A percentile compares a stretch with the other conserved stretches of the same genome.
Evolutionary conservation across 2,797 vertebrate genomes (phyloP).

Genomic region (Spinus olivaceus): DNA sequence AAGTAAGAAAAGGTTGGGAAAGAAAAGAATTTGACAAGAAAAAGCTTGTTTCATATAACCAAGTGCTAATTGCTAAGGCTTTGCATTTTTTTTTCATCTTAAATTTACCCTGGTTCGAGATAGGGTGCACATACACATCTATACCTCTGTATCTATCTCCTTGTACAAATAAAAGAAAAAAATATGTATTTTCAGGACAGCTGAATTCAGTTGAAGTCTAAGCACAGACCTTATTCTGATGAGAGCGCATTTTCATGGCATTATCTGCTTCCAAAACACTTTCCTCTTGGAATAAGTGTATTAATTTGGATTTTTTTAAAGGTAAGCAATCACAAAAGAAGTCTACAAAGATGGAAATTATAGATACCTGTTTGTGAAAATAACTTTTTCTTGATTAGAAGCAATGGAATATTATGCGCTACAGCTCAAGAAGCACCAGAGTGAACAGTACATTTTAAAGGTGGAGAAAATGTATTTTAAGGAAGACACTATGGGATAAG

Average conservation of each 20-base stretch:
- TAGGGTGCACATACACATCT: background rate
- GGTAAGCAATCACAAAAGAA: background rate
- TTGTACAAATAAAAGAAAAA: background rate
- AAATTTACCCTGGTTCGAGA: background rate
- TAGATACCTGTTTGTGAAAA: background rate
- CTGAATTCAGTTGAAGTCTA: background rate
- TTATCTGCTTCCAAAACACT: background rate
- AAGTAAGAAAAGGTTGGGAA: constrained; percentile 17
- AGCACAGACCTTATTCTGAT: background rate
- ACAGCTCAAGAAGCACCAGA: background rate
- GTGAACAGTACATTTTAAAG: background rate
- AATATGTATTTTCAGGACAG: background rate
- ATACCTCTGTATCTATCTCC: background rate
- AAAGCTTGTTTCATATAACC: background rate
- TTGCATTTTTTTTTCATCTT: background rate
- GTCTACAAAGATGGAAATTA: background rate
- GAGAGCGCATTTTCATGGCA: background rate
- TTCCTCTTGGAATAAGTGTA: background rate
- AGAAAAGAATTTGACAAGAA: constrained; percentile 1
- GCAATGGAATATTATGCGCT: background rate
- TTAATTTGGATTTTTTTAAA: background rate
- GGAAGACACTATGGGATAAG: background rate
- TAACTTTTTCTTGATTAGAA: background rate
- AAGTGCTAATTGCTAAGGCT: background rate
- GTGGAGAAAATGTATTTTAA: background rate